These are phyloP conservation scores for Arnoldichthys spilopterus DNA, from an alignment of 2,797 vertebrate species.

Conservation along the genomic window DNA sequence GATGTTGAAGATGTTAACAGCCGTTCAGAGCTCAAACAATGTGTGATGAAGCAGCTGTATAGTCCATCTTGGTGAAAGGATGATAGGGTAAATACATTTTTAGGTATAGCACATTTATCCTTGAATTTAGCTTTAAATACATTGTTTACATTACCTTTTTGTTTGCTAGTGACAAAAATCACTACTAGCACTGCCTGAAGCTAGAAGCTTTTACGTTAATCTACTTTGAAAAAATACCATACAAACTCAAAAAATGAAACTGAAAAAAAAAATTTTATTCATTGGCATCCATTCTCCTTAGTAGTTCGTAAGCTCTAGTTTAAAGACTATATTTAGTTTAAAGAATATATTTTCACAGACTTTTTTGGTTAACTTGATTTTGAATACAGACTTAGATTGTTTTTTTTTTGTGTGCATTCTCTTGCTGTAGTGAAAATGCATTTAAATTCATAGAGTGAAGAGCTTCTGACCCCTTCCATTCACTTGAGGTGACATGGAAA, in stretches of 20 bases:
- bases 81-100: not conserved
- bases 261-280: not conserved
- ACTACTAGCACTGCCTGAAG: too few species aligned
- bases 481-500: constrained; percentile 47
- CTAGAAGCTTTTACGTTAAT: not conserved
- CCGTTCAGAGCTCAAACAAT: not conserved
- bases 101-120: not conserved
- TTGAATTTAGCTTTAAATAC: not conserved
- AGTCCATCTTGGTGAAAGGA: not conserved
- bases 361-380: constrained; percentile 70
- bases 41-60: not conserved
- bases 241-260: not conserved
- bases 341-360: constrained; percentile 57
- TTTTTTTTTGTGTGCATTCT: constrained; percentile 80
- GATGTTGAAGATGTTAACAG: not conserved
- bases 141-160: not conserved
- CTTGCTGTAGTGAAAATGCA: constrained; percentile 99
- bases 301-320: not conserved
- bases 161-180: not conserved
- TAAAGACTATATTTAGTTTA: constrained; percentile 16
- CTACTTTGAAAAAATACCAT: too few species aligned
- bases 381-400: too few species aligned
- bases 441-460: constrained; percentile 92
- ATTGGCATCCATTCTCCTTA: not conserved
- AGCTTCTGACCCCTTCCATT: constrained; percentile 68